Percentiles rank a stretch among this genome's conserved stretches.
These are phyloP conservation scores for Pedionomus torquatus DNA, from an alignment of 2,113 vertebrate genomes.

Conservation along the genomic window DNA sequence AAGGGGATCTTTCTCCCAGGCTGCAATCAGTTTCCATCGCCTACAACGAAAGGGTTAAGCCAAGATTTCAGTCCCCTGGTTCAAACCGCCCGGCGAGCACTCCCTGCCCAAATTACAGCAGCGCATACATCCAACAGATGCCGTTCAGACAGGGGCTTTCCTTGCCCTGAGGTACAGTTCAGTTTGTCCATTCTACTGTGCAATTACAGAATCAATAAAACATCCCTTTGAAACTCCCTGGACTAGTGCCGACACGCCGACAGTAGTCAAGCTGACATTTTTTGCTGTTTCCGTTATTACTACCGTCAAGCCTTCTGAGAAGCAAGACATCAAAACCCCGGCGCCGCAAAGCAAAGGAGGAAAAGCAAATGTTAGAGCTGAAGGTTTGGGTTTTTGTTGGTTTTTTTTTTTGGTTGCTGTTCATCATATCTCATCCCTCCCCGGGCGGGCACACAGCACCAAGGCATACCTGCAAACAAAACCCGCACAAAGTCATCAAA, in stretches of 20 bases:
- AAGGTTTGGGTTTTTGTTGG: conserved; percentile 51
- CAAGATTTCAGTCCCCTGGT: conserved; percentile 27
- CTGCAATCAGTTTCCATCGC: neutral
- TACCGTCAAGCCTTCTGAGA: conserved; percentile 67
- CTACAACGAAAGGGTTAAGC: conserved; percentile 39
- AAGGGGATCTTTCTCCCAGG: neutral
- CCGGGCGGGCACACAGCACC: neutral
- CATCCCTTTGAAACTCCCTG: conserved; percentile 87
- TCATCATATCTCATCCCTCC: neutral
- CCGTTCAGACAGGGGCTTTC: conserved; percentile 84
- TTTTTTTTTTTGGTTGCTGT: too few species aligned
- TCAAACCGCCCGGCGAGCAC: conserved; percentile 32
- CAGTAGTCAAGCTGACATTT: conserved; percentile 76
- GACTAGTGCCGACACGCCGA: conserved; percentile 83
- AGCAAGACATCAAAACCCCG: conserved; percentile 70
- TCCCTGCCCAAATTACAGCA: conserved; percentile 63
- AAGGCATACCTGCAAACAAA: neutral
- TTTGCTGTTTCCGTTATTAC: conserved; percentile 77
- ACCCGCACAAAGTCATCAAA: neutral
- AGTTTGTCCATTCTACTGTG: conserved; percentile 80
- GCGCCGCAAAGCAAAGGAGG: conserved; percentile 52
- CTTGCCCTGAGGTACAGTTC: conserved; percentile 80
- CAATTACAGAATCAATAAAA: conserved; percentile 87
- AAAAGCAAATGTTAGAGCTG: conserved; percentile 20
- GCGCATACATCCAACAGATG: conserved; percentile 71